These are phyloP conservation scores for Calypte anna DNA, from an alignment of 2,113 vertebrate species.

Conservation along the genomic window DNA sequence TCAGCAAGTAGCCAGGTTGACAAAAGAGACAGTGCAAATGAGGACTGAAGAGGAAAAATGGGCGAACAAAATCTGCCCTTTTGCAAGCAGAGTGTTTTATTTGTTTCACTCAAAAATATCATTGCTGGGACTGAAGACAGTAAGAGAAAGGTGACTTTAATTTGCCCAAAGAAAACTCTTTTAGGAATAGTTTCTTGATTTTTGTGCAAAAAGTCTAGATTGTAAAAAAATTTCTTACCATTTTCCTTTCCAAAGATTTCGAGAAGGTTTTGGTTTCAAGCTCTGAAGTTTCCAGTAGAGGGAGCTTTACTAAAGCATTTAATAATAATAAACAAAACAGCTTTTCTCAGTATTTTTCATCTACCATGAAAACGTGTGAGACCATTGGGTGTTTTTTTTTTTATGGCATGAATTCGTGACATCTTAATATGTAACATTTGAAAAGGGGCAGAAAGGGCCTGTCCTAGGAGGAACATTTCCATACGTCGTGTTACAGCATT, in stretches of 20 bases:
- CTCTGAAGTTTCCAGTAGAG: conserved; percentile 45
- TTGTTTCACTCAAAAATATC: not conserved
- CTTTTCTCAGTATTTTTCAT: not conserved
- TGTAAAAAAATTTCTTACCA: not conserved
- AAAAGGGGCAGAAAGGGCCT: not conserved
- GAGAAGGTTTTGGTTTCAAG: not conserved
- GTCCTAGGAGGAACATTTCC: not conserved
- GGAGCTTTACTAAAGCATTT: conserved; percentile 40
- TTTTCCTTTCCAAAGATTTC: not conserved
- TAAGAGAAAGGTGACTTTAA: not conserved
- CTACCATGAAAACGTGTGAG: not conserved
- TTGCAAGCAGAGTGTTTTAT: not conserved
- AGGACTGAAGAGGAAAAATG: not conserved
- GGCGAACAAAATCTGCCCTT: not conserved
- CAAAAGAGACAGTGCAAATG: not conserved
- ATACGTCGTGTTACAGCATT: not conserved
- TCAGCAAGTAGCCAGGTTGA: not conserved
- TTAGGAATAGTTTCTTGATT: not conserved
- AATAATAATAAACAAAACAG: not conserved
- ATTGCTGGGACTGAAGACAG: not conserved
- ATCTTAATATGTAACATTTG: not conserved
- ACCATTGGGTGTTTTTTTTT: not conserved
- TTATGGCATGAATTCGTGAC: not conserved
- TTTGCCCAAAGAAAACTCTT: not conserved
- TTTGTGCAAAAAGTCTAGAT: not conserved